phyloP scores from a whole-genome alignment of 2,113 vertebrate genomes.

The Mandrillus leucophaeus region DNA sequence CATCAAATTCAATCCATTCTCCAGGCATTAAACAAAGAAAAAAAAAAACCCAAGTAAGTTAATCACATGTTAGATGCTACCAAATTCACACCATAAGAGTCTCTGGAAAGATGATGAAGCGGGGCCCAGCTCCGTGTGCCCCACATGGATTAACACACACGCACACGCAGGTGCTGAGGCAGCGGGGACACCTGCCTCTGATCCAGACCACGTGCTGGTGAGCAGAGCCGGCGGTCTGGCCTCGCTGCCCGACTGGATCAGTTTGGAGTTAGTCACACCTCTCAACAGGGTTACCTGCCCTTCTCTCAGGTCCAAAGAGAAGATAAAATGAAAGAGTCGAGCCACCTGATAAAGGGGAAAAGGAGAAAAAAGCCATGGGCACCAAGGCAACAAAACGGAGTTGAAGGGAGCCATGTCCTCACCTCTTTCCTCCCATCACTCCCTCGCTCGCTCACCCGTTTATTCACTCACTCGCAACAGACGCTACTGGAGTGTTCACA shows the following conservation, averaged over 20 bases:
- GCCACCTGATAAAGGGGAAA: constrained; percentile 86
- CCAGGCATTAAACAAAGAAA: constrained; percentile 38
- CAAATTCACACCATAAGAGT: constrained; percentile 33
- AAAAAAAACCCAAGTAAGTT: not conserved
- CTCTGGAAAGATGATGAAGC: constrained; percentile 34
- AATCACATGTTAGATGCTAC: constrained; percentile 61
- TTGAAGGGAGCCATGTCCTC: not conserved
- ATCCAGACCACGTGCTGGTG: constrained; percentile 43
- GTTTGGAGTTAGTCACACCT: constrained; percentile 80
- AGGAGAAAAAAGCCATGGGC: constrained; percentile 78
- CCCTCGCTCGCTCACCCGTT: not conserved
- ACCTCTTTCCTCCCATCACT: not conserved
- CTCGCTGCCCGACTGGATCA: constrained; percentile 53
- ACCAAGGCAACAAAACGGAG: not conserved
- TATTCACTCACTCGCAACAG: not conserved
- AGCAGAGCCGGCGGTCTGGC: constrained; percentile 7
- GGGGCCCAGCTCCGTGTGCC: not conserved
- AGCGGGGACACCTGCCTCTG: constrained; percentile 47
- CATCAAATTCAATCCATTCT: constrained; percentile 55
- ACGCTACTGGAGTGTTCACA: not conserved
- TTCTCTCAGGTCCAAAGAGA: constrained; percentile 86
- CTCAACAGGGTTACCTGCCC: constrained; percentile 87
- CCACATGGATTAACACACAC: constrained; percentile 36
- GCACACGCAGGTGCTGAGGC: constrained; percentile 17
- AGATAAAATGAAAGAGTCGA: constrained; percentile 86